Evolutionary conservation across 2,113 vertebrate genomes (phyloP).

Genomic region (Mesocricetus auratus): DNA sequence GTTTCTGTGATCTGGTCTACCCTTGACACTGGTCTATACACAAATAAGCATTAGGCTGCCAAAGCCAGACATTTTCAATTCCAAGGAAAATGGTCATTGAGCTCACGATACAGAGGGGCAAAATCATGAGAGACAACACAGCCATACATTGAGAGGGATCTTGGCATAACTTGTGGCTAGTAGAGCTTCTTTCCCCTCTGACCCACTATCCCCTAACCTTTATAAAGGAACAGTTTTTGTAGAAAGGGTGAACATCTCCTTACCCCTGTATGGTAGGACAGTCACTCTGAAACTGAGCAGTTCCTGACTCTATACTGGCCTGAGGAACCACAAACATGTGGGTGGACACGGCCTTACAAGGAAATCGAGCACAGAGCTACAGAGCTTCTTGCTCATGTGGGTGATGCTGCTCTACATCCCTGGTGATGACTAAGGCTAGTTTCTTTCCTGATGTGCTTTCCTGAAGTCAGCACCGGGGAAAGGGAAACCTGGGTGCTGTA

Average conservation of each 20-base stretch:
- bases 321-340: constrained; percentile 83
- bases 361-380: not conserved
- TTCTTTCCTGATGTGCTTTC: not conserved
- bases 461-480: not conserved
- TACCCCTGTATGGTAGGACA: constrained; percentile 96
- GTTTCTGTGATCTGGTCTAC: not conserved
- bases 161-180: not conserved
- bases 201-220: constrained; percentile 84
- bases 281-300: constrained; percentile 93
- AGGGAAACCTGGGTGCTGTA: not conserved
- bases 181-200: fast-evolving
- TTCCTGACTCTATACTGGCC: constrained; percentile 92
- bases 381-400: not conserved
- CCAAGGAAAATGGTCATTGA: not conserved
- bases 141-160: not conserved
- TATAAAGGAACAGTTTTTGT: constrained; percentile 95
- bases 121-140: not conserved
- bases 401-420: not conserved
- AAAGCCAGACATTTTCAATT: not conserved
- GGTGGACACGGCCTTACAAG: not conserved
- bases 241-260: constrained; percentile 93
- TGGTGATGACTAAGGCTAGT: not conserved
- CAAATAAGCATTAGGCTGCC: too few species aligned
- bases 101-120: not conserved
- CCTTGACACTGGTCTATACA: not conserved